Percentiles rank a stretch among this genome's conserved stretches.
These are phyloP conservation scores for Medauroidea extradentata DNA, from an alignment of 1,140 invertebrate genomes.

Conservation along the genomic window DNA sequence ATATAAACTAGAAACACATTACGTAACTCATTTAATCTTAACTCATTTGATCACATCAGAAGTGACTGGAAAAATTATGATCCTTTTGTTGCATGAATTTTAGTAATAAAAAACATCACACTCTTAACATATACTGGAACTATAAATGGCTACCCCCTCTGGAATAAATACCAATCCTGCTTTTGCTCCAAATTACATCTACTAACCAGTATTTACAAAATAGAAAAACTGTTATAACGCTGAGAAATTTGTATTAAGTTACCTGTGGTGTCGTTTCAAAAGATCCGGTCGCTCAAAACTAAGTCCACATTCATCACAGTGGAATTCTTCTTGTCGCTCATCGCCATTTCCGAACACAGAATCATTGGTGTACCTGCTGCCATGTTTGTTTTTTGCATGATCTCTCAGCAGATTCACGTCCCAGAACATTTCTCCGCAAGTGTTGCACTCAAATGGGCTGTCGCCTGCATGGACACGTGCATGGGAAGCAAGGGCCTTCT, in stretches of 20 bases:
- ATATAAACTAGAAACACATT: no score
- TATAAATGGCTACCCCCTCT: no score
- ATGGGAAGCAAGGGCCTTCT: conserved; percentile 73
- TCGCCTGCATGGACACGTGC: conserved; percentile 54
- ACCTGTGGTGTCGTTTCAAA: conserved; percentile 61
- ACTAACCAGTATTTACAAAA: neutral
- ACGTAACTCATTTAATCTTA: no score
- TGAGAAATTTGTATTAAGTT: neutral
- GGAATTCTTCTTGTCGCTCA: conserved; percentile 64
- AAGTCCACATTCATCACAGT: conserved; percentile 69
- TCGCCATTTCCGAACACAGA: conserved; percentile 51
- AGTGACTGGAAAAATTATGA: no score
- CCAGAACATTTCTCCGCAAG: conserved; percentile 75
- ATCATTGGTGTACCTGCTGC: conserved; percentile 19
- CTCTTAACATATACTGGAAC: neutral
- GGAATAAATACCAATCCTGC: no score
- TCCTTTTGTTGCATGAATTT: neutral
- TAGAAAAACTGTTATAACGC: neutral
- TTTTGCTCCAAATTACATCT: no score
- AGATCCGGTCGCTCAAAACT: conserved; percentile 70
- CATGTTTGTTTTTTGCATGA: conserved; percentile 15
- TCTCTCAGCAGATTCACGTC: conserved; percentile 56
- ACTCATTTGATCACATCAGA: no score
- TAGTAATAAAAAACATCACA: neutral
- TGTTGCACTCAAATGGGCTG: conserved; percentile 67